Percentiles rank a stretch among this genome's conserved stretches.
Evolutionary conservation across 2,888 invertebrate species (phyloP).

Genomic region (Tachina fera): DNA sequence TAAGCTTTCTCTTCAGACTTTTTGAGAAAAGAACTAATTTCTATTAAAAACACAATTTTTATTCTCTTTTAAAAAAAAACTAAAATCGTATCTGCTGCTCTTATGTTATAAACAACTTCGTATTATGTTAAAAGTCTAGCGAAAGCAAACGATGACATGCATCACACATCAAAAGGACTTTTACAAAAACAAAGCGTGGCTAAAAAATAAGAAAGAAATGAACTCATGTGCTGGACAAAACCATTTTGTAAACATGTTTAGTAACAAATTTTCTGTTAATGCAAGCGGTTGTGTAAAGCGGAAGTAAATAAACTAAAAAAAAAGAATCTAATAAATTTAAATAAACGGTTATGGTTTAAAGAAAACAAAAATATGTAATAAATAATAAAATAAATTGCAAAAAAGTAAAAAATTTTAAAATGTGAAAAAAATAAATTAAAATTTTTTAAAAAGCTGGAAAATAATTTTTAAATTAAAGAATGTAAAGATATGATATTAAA

Average conservation of each 20-base stretch:
- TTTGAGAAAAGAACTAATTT: too few species aligned
- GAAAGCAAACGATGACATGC: background rate
- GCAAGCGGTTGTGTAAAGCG: slow-evolving; percentile 57
- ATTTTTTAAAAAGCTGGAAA: too few species aligned
- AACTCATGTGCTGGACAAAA: slow-evolving; percentile 36
- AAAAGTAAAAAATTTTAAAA: background rate
- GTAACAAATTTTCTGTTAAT: slow-evolving; percentile 61
- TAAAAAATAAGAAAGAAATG: background rate
- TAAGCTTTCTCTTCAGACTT: background rate
- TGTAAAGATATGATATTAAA: too few species aligned
- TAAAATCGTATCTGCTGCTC: background rate
- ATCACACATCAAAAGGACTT: background rate
- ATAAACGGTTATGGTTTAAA: slow-evolving; percentile 10
- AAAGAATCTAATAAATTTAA: background rate
- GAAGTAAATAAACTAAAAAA: background rate
- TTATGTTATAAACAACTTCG: background rate
- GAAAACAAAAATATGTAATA: background rate
- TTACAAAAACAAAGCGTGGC: background rate
- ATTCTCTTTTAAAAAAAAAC: background rate
- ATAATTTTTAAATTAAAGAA: too few species aligned
- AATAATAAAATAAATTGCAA: background rate
- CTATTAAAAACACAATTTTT: background rate
- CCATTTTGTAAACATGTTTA: slow-evolving; percentile 59
- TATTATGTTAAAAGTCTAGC: background rate
- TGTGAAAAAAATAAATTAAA: too few species aligned